phyloP scores from a whole-genome alignment of 1,140 invertebrate genomes.

The Acromyrmex heyeri region DNA sequence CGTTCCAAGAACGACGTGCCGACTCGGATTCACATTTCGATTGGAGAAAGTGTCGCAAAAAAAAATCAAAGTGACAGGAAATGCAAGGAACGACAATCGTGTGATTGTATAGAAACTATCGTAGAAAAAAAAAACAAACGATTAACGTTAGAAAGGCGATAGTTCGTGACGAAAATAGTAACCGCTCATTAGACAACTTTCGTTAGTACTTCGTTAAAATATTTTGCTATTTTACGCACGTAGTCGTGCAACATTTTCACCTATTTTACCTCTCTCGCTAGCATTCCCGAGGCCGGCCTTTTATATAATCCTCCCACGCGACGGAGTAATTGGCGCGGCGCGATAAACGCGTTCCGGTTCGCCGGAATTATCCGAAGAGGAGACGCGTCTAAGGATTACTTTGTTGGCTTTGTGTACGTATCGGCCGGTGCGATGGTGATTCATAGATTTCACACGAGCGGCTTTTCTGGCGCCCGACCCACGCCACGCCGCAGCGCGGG shows the following conservation, averaged over 20 bases:
- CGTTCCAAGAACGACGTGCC: neutral
- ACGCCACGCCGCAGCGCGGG: slow-evolving; percentile 33
- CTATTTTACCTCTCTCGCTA: slow-evolving; percentile 64
- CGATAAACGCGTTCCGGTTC: slow-evolving; percentile 64
- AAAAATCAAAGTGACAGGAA: slow-evolving; percentile 28
- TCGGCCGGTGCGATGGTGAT: slow-evolving; percentile 67
- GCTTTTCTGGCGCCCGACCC: slow-evolving; percentile 71
- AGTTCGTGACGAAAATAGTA: slow-evolving; percentile 57
- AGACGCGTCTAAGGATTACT: slow-evolving; percentile 61
- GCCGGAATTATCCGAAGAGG: slow-evolving; percentile 49
- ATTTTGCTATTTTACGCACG: slow-evolving; percentile 54
- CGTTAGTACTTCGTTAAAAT: slow-evolving; percentile 59
- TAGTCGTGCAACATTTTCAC: slow-evolving; percentile 58
- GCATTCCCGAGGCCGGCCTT: slow-evolving; percentile 66
- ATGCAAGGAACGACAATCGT: neutral
- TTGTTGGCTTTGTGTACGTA: slow-evolving; percentile 49
- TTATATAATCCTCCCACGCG: slow-evolving; percentile 74
- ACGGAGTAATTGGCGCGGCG: slow-evolving; percentile 59
- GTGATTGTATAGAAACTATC: slow-evolving; percentile 5
- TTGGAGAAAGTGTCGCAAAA: slow-evolving; percentile 64
- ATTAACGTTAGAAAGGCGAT: slow-evolving; percentile 68
- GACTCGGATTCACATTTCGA: slow-evolving; percentile 23
- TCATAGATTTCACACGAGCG: slow-evolving; percentile 71
- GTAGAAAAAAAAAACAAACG: slow-evolving; percentile 12
- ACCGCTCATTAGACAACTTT: slow-evolving; percentile 46